Evolutionary conservation across 2,888 invertebrate species (phyloP).

Genomic region (Dinocampus coccinellae): DNA sequence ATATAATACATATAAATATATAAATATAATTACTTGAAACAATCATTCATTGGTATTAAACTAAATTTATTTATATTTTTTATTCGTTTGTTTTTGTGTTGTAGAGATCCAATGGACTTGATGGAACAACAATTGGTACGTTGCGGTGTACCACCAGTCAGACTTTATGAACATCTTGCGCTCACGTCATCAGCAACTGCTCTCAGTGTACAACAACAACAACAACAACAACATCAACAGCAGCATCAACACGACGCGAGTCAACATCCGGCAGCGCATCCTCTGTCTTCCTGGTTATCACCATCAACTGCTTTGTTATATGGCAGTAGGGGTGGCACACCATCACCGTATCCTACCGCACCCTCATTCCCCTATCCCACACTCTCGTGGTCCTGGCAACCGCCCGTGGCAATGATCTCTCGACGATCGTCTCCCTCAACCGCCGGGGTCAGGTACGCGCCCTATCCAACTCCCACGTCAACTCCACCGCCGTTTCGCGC

Average conservation of each 20-base stretch:
- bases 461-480: slow-evolving; percentile 57
- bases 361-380: slow-evolving; percentile 56
- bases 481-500: slow-evolving; percentile 57
- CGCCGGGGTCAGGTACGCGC: slow-evolving; percentile 66
- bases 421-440: slow-evolving; percentile 61
- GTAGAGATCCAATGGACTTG: slow-evolving; percentile 67
- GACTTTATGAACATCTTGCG: slow-evolving; percentile 66
- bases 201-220: slow-evolving; percentile 41
- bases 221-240: slow-evolving; percentile 45
- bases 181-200: slow-evolving; percentile 56
- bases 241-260: slow-evolving; percentile 47
- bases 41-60: background rate
- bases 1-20: background rate
- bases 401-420: slow-evolving; percentile 59
- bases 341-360: slow-evolving; percentile 58
- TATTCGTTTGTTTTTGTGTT: slow-evolving; percentile 37
- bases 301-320: slow-evolving; percentile 63
- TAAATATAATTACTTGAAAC: background rate
- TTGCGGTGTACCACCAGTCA: slow-evolving; percentile 65
- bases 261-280: slow-evolving; percentile 48
- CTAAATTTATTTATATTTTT: background rate
- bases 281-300: slow-evolving; percentile 57
- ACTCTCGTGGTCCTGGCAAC: slow-evolving; percentile 65
- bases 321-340: slow-evolving; percentile 56
- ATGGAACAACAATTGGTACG: slow-evolving; percentile 67